Evolutionary conservation across 2,113 vertebrate species (phyloP), one percentile per base, ranked within the genome.

Genomic region (Ailurus styani): DNA sequence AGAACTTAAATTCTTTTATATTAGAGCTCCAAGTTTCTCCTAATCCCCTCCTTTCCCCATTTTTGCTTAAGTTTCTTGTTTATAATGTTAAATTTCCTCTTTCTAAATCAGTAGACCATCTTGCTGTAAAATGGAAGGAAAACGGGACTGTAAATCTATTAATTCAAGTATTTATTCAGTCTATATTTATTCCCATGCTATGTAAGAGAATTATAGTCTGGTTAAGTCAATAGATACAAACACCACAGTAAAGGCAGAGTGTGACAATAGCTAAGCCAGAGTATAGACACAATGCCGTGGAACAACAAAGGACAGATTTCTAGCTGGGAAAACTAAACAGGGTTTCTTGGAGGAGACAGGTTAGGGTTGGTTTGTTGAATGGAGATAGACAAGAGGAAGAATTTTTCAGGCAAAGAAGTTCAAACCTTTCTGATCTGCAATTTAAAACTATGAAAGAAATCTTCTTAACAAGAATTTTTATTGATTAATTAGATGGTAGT

Each of bases 361-460:
- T 64, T 47, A 34, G 52, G 3, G 2, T 83, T 87, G 13, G 2
- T 64, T 50, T 85, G 1, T n/a, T 81, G 45, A 5, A 21, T 31
- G 6, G 29, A 0, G 31, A 91, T 72, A 86, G 27, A 84, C 2
- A 31, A 4, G 27, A 57, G 45, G 23, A 87, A 84, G 82, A 96
- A 29, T 1, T 25, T 14, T 79, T 6, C 31, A 47, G 20, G 29
- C 64, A 62, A 95, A 83, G 72, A 50, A 77, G 27, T 12, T 37
- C 14, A 73, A 75, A 21, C 27, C 37, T 83, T 90, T 90, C 79
- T 66, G 79, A 55, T 9, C 20, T 83, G 17, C 4, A 87, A 60
- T 60, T 79, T 77, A 60, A 87, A 95, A 50, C 13, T 73, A 55
- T 57, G 66, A 77, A 95, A 94, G 14, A 77, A 79, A 68, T 92